Percentiles rank a stretch among this genome's conserved stretches.
Conservation (phyloP, 2,113 vertebrate species). For the Bambusicola thoracicus region DNA sequence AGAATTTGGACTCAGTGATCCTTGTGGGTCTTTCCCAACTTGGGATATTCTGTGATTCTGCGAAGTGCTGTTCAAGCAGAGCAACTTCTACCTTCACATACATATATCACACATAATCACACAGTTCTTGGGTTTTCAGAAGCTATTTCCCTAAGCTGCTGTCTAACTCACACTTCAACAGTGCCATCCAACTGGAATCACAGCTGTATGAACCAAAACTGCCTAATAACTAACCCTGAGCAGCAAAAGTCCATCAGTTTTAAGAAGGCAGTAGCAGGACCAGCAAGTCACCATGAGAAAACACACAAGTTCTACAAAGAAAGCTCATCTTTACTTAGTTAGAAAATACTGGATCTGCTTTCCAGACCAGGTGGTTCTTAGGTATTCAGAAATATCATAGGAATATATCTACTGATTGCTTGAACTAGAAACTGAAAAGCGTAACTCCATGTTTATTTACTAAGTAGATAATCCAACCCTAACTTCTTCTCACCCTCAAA, state of each 20-base stretch:
- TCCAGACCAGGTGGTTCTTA: neutral
- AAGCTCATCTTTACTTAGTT: neutral
- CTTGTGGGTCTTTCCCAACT: neutral
- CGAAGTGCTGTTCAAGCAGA: neutral
- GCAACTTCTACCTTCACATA: neutral
- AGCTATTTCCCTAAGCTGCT: neutral
- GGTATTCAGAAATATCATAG: neutral
- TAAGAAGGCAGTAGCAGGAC: neutral
- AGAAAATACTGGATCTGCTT: neutral
- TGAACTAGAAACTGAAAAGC: neutral
- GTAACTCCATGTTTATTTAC: neutral
- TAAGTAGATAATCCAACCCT: neutral
- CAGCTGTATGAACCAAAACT: neutral
- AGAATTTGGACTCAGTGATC: neutral
- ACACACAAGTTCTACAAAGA: neutral
- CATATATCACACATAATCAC: neutral
- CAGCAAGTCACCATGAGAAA: neutral
- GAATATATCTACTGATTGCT: neutral
- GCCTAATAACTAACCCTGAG: neutral
- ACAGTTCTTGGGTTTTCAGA: neutral
- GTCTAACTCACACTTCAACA: neutral
- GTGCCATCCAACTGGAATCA: neutral
- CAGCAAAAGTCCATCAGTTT: neutral
- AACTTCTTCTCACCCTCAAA: neutral
- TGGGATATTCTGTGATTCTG: neutral